A percentile compares a stretch with the other conserved stretches of the same genome.
These are phyloP conservation scores for Toxostoma redivivum DNA, from an alignment of 2,113 vertebrate species.

Conservation along the genomic window DNA sequence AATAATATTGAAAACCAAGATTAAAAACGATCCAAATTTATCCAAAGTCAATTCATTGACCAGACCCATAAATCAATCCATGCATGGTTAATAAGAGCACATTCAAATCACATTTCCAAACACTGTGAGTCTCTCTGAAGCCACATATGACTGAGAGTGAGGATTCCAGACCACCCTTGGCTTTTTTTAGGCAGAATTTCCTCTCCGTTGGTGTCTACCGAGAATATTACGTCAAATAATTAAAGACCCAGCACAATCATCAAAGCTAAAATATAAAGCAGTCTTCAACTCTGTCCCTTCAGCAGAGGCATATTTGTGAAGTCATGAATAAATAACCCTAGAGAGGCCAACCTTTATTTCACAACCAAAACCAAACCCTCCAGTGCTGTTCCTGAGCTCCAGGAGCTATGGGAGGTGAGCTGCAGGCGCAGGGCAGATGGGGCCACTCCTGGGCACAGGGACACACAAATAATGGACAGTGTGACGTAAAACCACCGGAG, in stretches of 20 bases:
- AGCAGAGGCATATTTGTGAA: neutral
- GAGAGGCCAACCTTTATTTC: slow-evolving; percentile 28
- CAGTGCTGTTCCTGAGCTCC: neutral
- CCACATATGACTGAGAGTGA: neutral
- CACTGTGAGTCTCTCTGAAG: neutral
- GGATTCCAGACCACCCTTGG: neutral
- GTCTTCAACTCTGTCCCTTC: neutral
- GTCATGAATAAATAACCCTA: neutral
- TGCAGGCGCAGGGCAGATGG: fast-evolving
- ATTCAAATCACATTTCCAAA: slow-evolving; percentile 19
- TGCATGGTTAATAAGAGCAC: slow-evolving; percentile 30
- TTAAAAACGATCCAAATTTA: neutral
- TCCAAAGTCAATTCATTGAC: slow-evolving; percentile 7
- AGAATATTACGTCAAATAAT: slow-evolving; percentile 8
- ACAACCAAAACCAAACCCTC: neutral
- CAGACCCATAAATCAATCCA: slow-evolving; percentile 23
- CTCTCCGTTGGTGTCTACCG: neutral
- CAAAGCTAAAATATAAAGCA: slow-evolving; percentile 11
- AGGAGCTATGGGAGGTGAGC: neutral
- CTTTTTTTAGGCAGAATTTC: slow-evolving; percentile 5
- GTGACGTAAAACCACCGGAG: neutral
- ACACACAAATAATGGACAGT: neutral
- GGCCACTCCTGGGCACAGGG: neutral
- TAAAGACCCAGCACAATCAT: slow-evolving; percentile 9
- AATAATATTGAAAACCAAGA: neutral